These are phyloP conservation scores for Stylophora pistillata DNA, from an alignment of 64 coral and sea anemone species.

Conservation along the genomic window DNA sequence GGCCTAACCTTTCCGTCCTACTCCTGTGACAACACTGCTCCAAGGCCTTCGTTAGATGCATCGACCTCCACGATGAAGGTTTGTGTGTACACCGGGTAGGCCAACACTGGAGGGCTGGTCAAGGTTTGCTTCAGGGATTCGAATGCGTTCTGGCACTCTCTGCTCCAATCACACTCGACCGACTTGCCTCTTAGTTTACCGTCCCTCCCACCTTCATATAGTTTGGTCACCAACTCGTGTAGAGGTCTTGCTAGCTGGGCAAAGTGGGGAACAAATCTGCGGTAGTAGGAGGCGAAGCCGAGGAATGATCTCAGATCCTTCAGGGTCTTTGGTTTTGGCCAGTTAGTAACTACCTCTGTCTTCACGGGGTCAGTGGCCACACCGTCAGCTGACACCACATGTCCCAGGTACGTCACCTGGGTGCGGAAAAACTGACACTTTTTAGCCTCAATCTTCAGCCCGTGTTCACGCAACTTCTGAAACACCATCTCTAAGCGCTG, in stretches of 20 bases:
- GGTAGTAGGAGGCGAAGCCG: slow-evolving; percentile 43
- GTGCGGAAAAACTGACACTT: slow-evolving; percentile 65
- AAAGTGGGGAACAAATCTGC: slow-evolving; percentile 36
- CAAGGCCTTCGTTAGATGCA: slow-evolving; percentile 9
- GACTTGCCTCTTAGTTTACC: not conserved
- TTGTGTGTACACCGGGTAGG: slow-evolving; percentile 23
- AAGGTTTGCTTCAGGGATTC: not conserved
- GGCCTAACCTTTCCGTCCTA: not conserved
- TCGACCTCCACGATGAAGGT: slow-evolving; percentile 53
- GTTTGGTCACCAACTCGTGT: slow-evolving; percentile 45
- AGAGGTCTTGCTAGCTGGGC: slow-evolving; percentile 33
- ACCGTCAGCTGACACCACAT: slow-evolving; percentile 48
- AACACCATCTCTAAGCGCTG: not conserved
- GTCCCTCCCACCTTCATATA: slow-evolving; percentile 6
- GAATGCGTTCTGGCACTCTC: slow-evolving; percentile 39
- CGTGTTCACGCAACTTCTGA: slow-evolving; percentile 26
- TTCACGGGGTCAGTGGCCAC: slow-evolving; percentile 39
- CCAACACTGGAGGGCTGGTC: slow-evolving; percentile 17
- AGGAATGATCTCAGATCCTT: slow-evolving; percentile 59
- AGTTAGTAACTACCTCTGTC: slow-evolving; percentile 44
- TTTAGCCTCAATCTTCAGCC: slow-evolving; percentile 45
- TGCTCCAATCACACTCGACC: not conserved
- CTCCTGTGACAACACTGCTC: slow-evolving; percentile 32
- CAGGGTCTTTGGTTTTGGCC: slow-evolving; percentile 23
- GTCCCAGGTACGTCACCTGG: slow-evolving; percentile 36